phyloP scores from a whole-genome alignment of 1,140 invertebrate genomes.

The Batillaria attramentaria region DNA sequence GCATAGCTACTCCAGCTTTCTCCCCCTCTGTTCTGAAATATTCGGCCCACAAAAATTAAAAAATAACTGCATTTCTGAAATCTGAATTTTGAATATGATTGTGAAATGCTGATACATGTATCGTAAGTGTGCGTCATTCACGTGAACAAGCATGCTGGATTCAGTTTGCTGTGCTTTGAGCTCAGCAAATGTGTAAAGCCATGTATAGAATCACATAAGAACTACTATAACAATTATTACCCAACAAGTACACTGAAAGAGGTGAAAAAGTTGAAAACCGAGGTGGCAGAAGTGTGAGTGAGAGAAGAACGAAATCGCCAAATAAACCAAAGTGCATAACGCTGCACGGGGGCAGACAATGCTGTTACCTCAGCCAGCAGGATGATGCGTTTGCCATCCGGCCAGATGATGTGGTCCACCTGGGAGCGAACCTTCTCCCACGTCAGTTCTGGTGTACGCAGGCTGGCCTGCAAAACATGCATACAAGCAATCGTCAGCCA shows the following conservation, averaged over 20 bases:
- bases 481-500: too few relatives aligned
- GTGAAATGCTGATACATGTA: too few relatives aligned
- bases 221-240: not conserved
- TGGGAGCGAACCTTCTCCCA: constrained; percentile 98
- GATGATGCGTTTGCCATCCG: constrained; percentile 76
- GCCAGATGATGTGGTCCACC: constrained; percentile 96
- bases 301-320: not conserved
- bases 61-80: too few relatives aligned
- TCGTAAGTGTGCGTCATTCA: too few relatives aligned
- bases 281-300: not conserved
- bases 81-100: too few relatives aligned
- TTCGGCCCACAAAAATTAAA: too few relatives aligned
- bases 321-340: not conserved
- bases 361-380: constrained; percentile 84
- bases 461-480: constrained; percentile 81
- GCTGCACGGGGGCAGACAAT: too few relatives aligned
- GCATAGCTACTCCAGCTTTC: too few relatives aligned
- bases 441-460: constrained; percentile 92
- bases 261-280: not conserved
- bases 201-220: not conserved
- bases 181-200: too few relatives aligned
- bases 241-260: not conserved
- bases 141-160: too few relatives aligned
- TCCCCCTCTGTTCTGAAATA: too few relatives aligned
- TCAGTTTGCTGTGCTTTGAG: too few relatives aligned